Conservation (phyloP, 2,113 vertebrate species). For the Phalacrocorax aristotelis region DNA sequence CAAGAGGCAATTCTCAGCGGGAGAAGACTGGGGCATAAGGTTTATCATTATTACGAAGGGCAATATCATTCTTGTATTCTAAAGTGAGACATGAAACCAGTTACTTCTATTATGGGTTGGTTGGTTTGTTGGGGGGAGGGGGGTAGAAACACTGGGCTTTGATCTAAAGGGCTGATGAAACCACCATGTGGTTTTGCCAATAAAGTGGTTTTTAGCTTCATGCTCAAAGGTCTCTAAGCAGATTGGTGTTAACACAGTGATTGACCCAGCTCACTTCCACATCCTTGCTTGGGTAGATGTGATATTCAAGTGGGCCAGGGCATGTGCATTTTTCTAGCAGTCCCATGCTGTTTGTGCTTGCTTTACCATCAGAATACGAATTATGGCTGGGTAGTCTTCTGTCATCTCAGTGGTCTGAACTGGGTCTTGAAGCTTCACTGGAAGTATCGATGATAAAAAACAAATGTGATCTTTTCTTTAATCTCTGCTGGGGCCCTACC, state of each 20-base stretch:
- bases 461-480: background rate
- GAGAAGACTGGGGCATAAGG: background rate
- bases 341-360: background rate
- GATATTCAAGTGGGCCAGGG: too few species aligned
- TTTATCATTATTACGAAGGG: background rate
- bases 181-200: background rate
- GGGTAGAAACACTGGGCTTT: background rate
- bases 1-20: background rate
- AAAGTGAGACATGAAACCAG: background rate
- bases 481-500: background rate
- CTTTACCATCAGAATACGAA: background rate
- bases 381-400: background rate
- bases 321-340: background rate
- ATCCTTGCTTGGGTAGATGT: background rate
- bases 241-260: background rate
- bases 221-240: background rate
- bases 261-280: background rate
- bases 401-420: background rate
- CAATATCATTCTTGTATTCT: background rate
- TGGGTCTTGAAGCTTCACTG: background rate
- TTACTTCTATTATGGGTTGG: background rate
- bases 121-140: background rate
- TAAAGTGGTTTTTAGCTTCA: background rate
- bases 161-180: background rate
- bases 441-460: background rate